phyloP scores from a whole-genome alignment of 1,140 invertebrate species.

The Camponotus pennsylvanicus region DNA sequence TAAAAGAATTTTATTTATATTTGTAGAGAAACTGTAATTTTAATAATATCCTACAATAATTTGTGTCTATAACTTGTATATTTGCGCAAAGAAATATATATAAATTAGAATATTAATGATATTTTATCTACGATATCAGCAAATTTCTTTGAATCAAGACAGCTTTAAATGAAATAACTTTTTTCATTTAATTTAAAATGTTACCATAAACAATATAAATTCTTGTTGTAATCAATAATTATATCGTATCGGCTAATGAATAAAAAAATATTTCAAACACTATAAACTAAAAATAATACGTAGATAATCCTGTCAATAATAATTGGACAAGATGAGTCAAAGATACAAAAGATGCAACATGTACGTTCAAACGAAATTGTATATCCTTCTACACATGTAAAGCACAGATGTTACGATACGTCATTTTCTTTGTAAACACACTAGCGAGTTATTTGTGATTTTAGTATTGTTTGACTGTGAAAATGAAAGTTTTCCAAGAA shows the following conservation, averaged over 20 bases:
- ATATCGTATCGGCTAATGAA: neutral
- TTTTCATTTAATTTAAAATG: neutral
- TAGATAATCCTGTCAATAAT: conserved; percentile 5
- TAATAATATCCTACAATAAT: neutral
- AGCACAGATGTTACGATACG: neutral
- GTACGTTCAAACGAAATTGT: neutral
- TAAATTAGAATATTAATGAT: conserved; percentile 16
- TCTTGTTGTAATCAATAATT: neutral
- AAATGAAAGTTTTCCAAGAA: neutral
- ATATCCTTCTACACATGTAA: neutral
- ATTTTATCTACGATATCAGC: neutral
- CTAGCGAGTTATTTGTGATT: neutral
- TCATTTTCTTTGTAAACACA: conserved; percentile 6
- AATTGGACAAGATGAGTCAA: neutral
- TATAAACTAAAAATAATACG: neutral
- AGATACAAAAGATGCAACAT: neutral
- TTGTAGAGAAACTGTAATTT: neutral
- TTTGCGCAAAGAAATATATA: neutral
- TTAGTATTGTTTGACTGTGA: neutral
- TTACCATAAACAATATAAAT: neutral
- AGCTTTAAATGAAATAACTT: neutral
- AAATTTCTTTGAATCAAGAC: neutral
- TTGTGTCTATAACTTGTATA: neutral
- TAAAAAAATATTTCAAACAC: neutral
- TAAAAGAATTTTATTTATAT: conserved; percentile 13